A percentile compares a stretch with the other conserved stretches of the same genome.
Evolutionary conservation across 2,113 vertebrate species (phyloP).

Genomic region (Pituophis catenifer): DNA sequence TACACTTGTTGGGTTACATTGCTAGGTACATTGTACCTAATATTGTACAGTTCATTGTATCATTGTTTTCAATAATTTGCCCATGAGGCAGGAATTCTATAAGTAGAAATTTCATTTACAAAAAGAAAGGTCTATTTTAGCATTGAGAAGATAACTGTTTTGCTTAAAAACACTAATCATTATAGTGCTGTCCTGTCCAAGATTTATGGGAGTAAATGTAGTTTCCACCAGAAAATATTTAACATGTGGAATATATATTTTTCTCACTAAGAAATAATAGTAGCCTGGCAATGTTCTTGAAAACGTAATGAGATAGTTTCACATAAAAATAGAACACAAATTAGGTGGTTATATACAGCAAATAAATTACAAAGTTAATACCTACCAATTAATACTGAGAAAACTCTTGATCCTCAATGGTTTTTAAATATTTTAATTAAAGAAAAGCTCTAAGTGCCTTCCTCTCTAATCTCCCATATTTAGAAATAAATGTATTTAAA

Average conservation of each 20-base stretch:
- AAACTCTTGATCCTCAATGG: background rate
- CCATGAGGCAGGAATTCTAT: background rate
- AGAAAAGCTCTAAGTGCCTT: background rate
- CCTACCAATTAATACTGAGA: background rate
- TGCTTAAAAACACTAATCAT: background rate
- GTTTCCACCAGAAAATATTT: background rate
- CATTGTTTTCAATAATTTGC: background rate
- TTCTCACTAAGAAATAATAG: background rate
- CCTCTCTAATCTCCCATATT: background rate
- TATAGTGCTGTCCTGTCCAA: background rate
- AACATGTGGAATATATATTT: background rate
- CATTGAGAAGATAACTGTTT: background rate
- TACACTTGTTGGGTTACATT: too few relatives aligned
- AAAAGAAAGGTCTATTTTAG: background rate
- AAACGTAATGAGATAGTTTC: constrained; percentile 2
- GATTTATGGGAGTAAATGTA: background rate
- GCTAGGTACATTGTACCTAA: too few relatives aligned
- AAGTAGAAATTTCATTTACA: background rate
- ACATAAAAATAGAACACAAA: constrained; percentile 5
- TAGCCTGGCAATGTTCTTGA: background rate
- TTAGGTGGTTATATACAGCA: background rate
- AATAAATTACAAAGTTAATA: background rate
- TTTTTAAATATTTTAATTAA: background rate
- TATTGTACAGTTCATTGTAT: background rate
- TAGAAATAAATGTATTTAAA: background rate